Conservation (phyloP, 2,888 invertebrate genomes). For the Eutolmus rufibarbis region DNA sequence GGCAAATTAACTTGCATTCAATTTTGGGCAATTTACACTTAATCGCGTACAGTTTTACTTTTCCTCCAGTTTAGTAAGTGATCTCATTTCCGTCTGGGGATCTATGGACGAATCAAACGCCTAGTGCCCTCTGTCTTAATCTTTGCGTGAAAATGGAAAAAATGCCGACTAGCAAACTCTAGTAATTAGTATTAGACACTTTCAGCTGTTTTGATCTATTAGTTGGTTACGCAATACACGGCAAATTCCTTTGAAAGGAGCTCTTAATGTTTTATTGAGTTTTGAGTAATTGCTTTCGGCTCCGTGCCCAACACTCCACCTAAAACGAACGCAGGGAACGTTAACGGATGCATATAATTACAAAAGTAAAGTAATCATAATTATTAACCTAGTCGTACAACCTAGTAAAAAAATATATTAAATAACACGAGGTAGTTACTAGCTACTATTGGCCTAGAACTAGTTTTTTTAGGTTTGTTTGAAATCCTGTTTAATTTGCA, state of each 20-base stretch:
- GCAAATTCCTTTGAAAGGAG: not conserved
- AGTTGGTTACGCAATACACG: not conserved
- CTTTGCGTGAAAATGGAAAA: not conserved
- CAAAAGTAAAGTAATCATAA: not conserved
- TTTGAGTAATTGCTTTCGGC: not conserved
- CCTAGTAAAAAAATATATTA: not conserved
- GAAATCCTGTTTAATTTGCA: not conserved
- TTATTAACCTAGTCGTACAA: not conserved
- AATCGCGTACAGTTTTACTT: not conserved
- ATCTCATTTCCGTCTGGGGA: not conserved
- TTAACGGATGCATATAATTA: not conserved
- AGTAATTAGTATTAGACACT: not conserved
- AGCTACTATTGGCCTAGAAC: not conserved
- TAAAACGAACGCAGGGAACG: not conserved
- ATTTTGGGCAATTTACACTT: not conserved
- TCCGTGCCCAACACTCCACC: not conserved
- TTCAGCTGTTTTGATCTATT: not conserved
- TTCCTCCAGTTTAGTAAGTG: not conserved
- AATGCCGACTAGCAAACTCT: not conserved
- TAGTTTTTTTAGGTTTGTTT: not conserved
- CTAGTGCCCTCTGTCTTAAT: not conserved
- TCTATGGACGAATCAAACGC: not conserved
- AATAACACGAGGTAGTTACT: not conserved
- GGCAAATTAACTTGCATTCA: not conserved
- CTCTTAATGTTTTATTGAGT: not conserved